Conservation (phyloP, 2,888 invertebrate genomes). For the Tyria jacobaeae region DNA sequence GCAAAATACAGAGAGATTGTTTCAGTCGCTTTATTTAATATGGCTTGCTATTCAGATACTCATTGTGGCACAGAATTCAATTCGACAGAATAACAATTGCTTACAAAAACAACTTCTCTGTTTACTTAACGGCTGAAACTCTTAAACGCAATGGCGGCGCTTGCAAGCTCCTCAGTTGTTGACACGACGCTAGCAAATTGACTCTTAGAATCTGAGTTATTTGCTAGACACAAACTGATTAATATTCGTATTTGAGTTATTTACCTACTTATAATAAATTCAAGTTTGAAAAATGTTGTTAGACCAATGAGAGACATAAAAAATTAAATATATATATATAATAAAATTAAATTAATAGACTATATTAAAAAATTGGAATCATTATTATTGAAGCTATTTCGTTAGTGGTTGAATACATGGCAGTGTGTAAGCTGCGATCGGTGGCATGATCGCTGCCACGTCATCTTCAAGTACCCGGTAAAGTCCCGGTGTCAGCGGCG, state of each 20-base stretch:
- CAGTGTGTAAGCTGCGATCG: too few relatives aligned
- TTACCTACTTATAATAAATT: background rate
- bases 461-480: too few relatives aligned
- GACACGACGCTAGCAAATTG: slow-evolving; percentile 55
- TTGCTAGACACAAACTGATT: background rate
- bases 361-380: too few relatives aligned
- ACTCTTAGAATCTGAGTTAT: slow-evolving; percentile 39
- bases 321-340: too few relatives aligned
- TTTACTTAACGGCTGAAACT: slow-evolving; percentile 34
- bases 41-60: slow-evolving; percentile 5
- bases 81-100: slow-evolving; percentile 44
- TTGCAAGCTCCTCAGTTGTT: slow-evolving; percentile 50
- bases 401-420: too few relatives aligned
- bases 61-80: slow-evolving; percentile 31
- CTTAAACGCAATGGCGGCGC: slow-evolving; percentile 38
- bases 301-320: slow-evolving; percentile 3
- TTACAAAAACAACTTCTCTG: slow-evolving; percentile 39
- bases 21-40: slow-evolving; percentile 17
- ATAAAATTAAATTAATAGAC: too few relatives aligned
- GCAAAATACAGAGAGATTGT: slow-evolving; percentile 15
- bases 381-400: too few relatives aligned
- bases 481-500: too few relatives aligned
- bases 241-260: background rate
- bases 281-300: too few relatives aligned
- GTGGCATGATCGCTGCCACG: too few relatives aligned